Conservation (phyloP, 2,797 vertebrate species). For the Chelonia mydas region DNA sequence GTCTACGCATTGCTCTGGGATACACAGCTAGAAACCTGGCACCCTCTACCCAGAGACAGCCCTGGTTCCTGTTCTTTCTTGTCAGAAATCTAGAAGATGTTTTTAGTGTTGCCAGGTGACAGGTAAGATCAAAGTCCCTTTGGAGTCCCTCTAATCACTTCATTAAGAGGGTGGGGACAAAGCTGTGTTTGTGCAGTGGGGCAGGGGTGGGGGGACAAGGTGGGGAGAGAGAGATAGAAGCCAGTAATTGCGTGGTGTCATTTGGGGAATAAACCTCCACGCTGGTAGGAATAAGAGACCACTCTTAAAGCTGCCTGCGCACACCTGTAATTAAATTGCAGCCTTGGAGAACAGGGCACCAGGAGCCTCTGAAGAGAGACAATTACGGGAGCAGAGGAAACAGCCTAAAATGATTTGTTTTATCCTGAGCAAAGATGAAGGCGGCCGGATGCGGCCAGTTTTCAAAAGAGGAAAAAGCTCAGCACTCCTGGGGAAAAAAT, state of each 20-base stretch:
- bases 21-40: background rate
- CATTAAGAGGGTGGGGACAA: slow-evolving; percentile 16
- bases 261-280: background rate
- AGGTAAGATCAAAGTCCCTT: background rate
- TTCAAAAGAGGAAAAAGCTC: background rate
- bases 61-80: slow-evolving; percentile 11
- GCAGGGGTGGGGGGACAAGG: background rate
- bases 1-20: background rate
- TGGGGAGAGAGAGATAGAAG: background rate
- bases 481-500: background rate
- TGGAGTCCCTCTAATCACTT: slow-evolving; percentile 54
- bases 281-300: slow-evolving; percentile 5
- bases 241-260: slow-evolving; percentile 6
- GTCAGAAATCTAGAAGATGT: background rate
- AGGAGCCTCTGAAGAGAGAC: background rate
- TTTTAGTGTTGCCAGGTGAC: background rate
- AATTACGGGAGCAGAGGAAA: background rate
- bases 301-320: background rate
- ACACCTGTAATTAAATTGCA: slow-evolving; percentile 21
- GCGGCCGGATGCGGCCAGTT: background rate
- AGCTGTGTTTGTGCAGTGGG: background rate
- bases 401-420: background rate
- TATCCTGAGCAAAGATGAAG: background rate
- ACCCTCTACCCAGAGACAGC: background rate
- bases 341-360: background rate